Evolutionary conservation across 1,140 invertebrate genomes (phyloP), one percentile per base, ranked within the genome.

Genomic region (Scaptomyza hsui): DNA sequence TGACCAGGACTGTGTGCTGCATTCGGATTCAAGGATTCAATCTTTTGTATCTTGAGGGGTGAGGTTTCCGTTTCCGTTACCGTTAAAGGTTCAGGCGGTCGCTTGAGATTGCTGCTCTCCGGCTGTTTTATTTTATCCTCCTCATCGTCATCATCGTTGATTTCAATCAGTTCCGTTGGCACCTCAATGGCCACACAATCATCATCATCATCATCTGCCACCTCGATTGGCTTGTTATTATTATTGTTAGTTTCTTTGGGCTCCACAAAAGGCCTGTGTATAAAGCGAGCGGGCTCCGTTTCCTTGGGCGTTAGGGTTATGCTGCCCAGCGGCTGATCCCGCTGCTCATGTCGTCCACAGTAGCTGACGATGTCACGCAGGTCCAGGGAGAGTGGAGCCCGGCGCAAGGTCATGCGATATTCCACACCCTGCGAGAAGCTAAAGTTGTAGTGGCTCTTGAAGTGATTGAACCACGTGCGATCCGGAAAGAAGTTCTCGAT

Each of bases 291-390:
- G 0, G 63, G 2, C 0, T 26, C 42, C 0, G 52, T 9, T 41
- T 72, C 60, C 13, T 72, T 80, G 10, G 74, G 72, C n/a, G 47
- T 64, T 19, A 89, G 19, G 0, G 86, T 90, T 10, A 83, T 55
- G 18, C 59, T 69, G 4, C 52, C 64, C 32, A 61, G 24, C 0
- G 75, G 55, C 39, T 78, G 76, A 0, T 82, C 76, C 1, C 72
- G 72, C 45, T 75, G 78, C 37, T 72, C 80, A 44, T 75, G 35
- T 12, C 69, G 49, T 3, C 67, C 71, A 13, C 75, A 89, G 52
- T 73, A 90, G 56, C 89, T 90, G n/a, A 90, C 73, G n/a, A 90
- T 90, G 13, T 90, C 89, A 4, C 82, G 77, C 16, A 90, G 52
- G 24, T 90, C 89, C 9, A 90, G 26, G 0, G 85, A 89, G 0